phyloP scores from a whole-genome alignment of 1,140 invertebrate genomes.

The Drosophila navojoa region DNA sequence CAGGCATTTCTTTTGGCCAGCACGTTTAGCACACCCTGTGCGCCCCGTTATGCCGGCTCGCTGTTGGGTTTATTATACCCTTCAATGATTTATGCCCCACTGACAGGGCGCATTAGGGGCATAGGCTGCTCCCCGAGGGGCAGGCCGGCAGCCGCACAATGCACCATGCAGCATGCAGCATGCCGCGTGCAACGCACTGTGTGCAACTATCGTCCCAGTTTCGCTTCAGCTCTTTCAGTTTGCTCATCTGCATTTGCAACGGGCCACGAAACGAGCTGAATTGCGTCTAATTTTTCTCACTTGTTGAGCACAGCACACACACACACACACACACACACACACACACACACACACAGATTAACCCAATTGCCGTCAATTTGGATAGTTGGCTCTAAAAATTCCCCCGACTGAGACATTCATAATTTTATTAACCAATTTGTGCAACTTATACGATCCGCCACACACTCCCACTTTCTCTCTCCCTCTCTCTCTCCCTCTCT shows the following conservation, averaged over 20 bases:
- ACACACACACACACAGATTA: slow-evolving; percentile 6
- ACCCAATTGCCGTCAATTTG: slow-evolving; percentile 18
- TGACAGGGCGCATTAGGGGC: slow-evolving; percentile 43
- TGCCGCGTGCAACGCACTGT: slow-evolving; percentile 3
- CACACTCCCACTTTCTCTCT: background rate
- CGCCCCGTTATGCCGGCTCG: slow-evolving; percentile 21
- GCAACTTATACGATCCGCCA: slow-evolving; percentile 11
- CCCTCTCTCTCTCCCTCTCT: background rate
- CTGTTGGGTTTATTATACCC: slow-evolving; percentile 65
- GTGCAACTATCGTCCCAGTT: slow-evolving; percentile 37
- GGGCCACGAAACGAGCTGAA: background rate
- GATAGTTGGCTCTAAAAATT: background rate
- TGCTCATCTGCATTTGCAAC: slow-evolving; percentile 28
- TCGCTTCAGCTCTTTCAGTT: slow-evolving; percentile 29
- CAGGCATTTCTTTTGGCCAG: slow-evolving; percentile 19
- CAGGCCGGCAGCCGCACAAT: background rate
- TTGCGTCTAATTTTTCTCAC: slow-evolving; percentile 27
- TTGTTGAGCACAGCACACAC: slow-evolving; percentile 21
- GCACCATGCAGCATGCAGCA: background rate
- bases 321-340: background rate
- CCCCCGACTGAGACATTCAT: slow-evolving; percentile 2
- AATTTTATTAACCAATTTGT: slow-evolving; percentile 24
- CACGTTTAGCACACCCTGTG: slow-evolving; percentile 31
- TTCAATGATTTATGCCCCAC: slow-evolving; percentile 56
- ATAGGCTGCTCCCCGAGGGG: slow-evolving; percentile 17